Base-by-base conservation (phyloP, 2,797 vertebrate species). In the Rhabdophis nuchalis region DNA sequence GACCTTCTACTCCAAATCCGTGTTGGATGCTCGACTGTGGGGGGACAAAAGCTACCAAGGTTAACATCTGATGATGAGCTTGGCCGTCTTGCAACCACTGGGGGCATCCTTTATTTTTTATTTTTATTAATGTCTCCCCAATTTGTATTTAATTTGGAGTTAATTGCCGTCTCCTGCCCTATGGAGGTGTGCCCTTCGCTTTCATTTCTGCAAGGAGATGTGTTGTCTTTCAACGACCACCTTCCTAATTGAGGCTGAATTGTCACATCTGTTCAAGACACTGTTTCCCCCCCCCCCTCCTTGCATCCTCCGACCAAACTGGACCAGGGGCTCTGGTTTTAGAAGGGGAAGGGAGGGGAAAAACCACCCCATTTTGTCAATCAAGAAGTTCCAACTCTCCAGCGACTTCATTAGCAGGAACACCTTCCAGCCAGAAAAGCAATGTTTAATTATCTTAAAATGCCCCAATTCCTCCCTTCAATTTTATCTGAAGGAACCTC, bases 401-500 rank as follows among this genome's bases (percentile, higher is more conserved):
- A 52, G 95, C 95, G 97, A 95, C 97, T 97, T 97, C 97, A 97
- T 97, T 97, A 97, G 94, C 23, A 1, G 54, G 86, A 0, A 86
- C 0, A 93, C 97, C 60, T 96, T 94, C 92, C 91, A 96, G 96
- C 92, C 96, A 95, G 95, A 7, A 94, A 95, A 93, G 10, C 0
- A 0, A 89, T 1, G 89, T 95, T 95, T 95, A 93, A 93, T 95
- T 36, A 94, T 90, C 0, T 2, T 0, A 0, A 0, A 29, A 86
- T 50, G 89, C 86, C 60, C 86, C 93, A 89, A 89, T 58, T 58
- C 50, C 68, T 58, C 89, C 88, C 46, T 61, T 6, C 94, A 94
- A 93, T 86, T 1, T 16, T 11, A 0, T 27, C 36, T 2, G 23
- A 91, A 64, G 93, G 94, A 56, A 61, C 53, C 97, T 97, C 96